Base-by-base conservation (phyloP, 2,113 vertebrate species). In the Crocuta crocuta region DNA sequence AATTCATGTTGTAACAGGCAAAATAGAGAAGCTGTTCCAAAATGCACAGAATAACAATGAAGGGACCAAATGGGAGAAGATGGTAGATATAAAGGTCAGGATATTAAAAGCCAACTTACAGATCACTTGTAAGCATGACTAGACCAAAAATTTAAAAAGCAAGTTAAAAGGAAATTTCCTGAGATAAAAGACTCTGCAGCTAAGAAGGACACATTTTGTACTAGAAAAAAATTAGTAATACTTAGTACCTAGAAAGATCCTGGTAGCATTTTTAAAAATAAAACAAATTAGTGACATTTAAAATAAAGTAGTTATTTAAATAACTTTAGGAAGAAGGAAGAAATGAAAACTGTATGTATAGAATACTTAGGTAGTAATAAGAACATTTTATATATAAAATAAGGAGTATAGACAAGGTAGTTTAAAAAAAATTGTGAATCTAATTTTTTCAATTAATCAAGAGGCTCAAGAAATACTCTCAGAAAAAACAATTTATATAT, bases 401-500 rank as follows among this genome's bases (percentile, higher is more conserved):
- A 66, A 66, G 45, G 26, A 28, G 10, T 65, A 0, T 50, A 93
- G 58, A 61, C n/a, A 95, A 19, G 10, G 13, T 70, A 28, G 10
- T 68, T 83, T 89, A 96, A 33, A 73, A 9, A 45, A 31, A 94
- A 91, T 78, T 85, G 7, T 39, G 24, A 71, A 85, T 90, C 12
- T 50, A 93, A 65, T 68, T 90, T 16, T 89, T 90, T 74, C 39
- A 81, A 63, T 4, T 95, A 7, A 86, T 70, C 23, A 89, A 58
- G 21, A 33, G 80, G 4, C 48, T 50, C 0, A 74, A 26, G 1
- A 66, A 45, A 7, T 79, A 70, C 4, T 93, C 19, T 87, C 11
- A 45, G 21, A 71, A n/a, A 10, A 96, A 92, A 39, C 39, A 86
- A 89, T 82, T 89, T 74, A 63, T 79, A 88, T 91, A 74, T n/a